Conservation (phyloP, 2,797 vertebrate species). For the Sebastes itinus region DNA sequence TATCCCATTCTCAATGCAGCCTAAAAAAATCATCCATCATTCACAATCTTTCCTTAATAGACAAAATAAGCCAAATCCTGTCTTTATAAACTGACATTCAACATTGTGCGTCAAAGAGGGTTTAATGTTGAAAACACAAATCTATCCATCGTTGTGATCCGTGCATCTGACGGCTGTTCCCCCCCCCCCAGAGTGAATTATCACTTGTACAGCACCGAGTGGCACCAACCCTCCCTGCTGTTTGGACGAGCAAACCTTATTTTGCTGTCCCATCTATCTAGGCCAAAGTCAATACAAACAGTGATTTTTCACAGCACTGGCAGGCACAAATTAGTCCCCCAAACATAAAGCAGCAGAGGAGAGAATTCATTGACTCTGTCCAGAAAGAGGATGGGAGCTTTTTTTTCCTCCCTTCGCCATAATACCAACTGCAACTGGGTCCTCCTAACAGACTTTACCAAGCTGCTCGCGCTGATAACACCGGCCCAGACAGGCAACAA, state of each 20-base stretch:
- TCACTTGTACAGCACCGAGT: neutral
- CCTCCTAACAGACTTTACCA: conserved; percentile 61
- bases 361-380: conserved; percentile 60
- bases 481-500: conserved; percentile 55
- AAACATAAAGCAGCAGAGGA: conserved; percentile 47
- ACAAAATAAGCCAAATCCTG: neutral
- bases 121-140: neutral
- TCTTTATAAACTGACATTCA: conserved; percentile 5
- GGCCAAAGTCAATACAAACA: conserved; percentile 51
- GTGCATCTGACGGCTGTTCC: neutral
- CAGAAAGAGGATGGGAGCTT: conserved; percentile 55
- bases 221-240: conserved; percentile 5
- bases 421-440: conserved; percentile 49
- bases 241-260: conserved; percentile 50
- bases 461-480: conserved; percentile 71
- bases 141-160: conserved; percentile 6
- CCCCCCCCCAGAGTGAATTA: neutral
- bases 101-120: neutral
- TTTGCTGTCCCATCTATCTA: conserved; percentile 50
- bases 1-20: too few species aligned
- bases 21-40: neutral
- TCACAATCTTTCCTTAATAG: neutral
- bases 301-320: conserved; percentile 58
- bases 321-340: conserved; percentile 58
- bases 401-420: conserved; percentile 9